Conservation (phyloP, 2,113 vertebrate genomes). For the Cairina moschata region DNA sequence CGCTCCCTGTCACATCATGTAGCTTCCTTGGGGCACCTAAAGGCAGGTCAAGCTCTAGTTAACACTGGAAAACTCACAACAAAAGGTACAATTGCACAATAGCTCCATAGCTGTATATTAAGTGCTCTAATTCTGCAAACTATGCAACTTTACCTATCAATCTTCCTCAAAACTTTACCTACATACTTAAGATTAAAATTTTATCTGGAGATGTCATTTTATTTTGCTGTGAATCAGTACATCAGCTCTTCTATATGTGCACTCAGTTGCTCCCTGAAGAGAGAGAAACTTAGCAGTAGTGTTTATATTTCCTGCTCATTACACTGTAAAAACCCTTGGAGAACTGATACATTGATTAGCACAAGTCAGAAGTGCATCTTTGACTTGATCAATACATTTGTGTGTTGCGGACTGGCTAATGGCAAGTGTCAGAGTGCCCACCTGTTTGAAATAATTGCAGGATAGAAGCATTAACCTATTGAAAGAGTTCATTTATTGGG, state of each 20-base stretch:
- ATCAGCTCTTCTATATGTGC: conserved; percentile 75
- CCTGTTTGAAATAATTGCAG: conserved; percentile 65
- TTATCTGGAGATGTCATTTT: conserved; percentile 63
- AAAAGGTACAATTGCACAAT: not conserved
- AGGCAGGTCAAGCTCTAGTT: not conserved
- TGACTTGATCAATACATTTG: conserved; percentile 67
- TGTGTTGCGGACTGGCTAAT: not conserved
- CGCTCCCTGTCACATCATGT: not conserved
- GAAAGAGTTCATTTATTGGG: conserved; percentile 43
- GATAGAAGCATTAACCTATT: conserved; percentile 53
- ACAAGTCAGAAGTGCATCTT: conserved; percentile 63
- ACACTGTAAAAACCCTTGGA: conserved; percentile 73
- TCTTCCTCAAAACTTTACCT: conserved; percentile 55
- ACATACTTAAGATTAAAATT: conserved; percentile 63
- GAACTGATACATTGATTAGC: conserved; percentile 72
- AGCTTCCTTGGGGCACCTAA: not conserved
- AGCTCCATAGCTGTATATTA: conserved; percentile 17
- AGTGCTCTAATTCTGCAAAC: conserved; percentile 36
- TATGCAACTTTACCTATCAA: conserved; percentile 21
- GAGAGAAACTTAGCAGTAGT: conserved; percentile 68
- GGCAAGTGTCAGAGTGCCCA: conserved; percentile 58
- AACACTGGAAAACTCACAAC: conserved; percentile 13
- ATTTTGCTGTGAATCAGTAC: conserved; percentile 69
- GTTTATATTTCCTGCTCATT: conserved; percentile 70
- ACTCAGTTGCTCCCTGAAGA: conserved; percentile 76